Conservation (phyloP, 1,140 invertebrate genomes). For the Drosophila auraria region DNA sequence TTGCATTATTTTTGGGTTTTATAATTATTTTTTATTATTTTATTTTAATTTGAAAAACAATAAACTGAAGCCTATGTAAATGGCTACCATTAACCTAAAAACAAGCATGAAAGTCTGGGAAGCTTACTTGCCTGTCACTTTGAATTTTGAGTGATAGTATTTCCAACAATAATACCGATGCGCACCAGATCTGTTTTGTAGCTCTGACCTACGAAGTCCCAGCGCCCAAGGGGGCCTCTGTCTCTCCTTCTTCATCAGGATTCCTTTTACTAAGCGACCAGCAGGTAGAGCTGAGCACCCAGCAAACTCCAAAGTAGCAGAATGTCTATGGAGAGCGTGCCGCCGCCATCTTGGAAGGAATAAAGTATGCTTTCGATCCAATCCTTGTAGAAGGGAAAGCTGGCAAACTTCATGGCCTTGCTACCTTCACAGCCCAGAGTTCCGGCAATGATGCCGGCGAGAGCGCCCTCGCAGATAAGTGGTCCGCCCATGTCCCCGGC, state of each 20-base stretch:
- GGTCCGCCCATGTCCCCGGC: conserved; percentile 67
- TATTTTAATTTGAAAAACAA: background rate
- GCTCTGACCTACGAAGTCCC: background rate
- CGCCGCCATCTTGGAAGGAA: background rate
- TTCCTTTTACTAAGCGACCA: background rate
- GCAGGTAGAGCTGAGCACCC: background rate
- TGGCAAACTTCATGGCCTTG: conserved; percentile 47
- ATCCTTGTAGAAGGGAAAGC: background rate
- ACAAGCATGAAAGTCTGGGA: background rate
- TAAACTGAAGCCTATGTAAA: background rate
- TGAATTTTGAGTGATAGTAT: background rate
- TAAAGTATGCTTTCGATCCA: conserved; percentile 31
- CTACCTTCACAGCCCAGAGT: conserved; percentile 7
- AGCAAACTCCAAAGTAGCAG: background rate
- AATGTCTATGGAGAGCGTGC: background rate
- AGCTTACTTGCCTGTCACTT: background rate
- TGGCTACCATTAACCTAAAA: background rate
- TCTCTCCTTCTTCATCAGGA: too few species aligned
- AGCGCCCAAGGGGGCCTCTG: background rate
- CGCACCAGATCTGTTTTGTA: too few species aligned
- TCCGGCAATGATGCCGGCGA: conserved; percentile 56
- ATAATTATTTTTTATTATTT: background rate
- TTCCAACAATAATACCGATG: too few species aligned
- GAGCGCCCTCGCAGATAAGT: conserved; percentile 28
- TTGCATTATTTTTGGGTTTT: conserved; percentile 4